A percentile compares a stretch with the other conserved stretches of the same genome.
Evolutionary conservation across 2,888 invertebrate genomes (phyloP).

Genomic region (Seladonia tumulorum): DNA sequence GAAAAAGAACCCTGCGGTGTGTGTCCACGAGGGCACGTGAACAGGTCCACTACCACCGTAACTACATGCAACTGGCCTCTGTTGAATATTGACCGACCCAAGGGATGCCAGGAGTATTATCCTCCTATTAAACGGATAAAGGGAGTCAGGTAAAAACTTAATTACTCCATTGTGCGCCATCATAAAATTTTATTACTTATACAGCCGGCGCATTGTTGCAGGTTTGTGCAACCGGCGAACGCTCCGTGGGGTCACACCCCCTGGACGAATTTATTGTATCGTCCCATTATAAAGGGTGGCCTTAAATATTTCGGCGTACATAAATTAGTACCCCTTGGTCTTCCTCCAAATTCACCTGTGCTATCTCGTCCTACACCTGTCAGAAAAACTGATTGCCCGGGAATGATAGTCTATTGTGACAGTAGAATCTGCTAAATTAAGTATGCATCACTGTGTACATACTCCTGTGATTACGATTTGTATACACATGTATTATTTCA

Average conservation of each 20-base stretch:
- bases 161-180: background rate
- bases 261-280: slow-evolving; percentile 60
- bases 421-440: slow-evolving; percentile 2
- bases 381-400: slow-evolving; percentile 52
- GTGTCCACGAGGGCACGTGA: slow-evolving; percentile 25
- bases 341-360: slow-evolving; percentile 48
- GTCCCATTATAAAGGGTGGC: slow-evolving; percentile 62
- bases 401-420: slow-evolving; percentile 59
- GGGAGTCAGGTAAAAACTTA: slow-evolving; percentile 47
- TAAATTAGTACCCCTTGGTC: slow-evolving; percentile 55
- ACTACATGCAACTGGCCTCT: slow-evolving; percentile 53
- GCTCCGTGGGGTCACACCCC: slow-evolving; percentile 27
- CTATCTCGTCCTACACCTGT: slow-evolving; percentile 51
- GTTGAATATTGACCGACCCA: slow-evolving; percentile 36
- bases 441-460: background rate
- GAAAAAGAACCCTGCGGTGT: slow-evolving; percentile 20
- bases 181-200: background rate
- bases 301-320: slow-evolving; percentile 56
- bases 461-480: background rate
- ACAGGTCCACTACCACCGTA: slow-evolving; percentile 2
- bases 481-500: background rate
- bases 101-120: slow-evolving; percentile 51
- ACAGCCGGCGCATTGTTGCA: slow-evolving; percentile 17
- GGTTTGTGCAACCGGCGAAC: slow-evolving; percentile 51
- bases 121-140: slow-evolving; percentile 51